These are phyloP conservation scores for Trididemnum nubilum DNA, from an alignment of 23 tunicate species.

Conservation along the genomic window DNA sequence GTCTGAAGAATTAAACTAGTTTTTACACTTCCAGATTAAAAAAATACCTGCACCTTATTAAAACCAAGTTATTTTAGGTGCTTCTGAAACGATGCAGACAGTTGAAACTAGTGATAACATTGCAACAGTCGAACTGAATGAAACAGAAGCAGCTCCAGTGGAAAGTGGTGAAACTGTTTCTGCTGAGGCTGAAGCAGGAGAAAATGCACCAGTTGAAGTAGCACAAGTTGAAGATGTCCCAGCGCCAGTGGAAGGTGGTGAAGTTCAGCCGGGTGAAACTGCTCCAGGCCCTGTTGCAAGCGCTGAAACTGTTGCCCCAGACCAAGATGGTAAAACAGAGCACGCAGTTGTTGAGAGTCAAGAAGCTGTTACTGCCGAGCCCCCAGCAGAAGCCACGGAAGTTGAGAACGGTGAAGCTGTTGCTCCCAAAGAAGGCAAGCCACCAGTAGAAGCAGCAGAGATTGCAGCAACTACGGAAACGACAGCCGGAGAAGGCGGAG, in stretches of 20 bases:
- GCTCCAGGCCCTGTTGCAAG: not conserved
- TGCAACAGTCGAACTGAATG: not conserved
- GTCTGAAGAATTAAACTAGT: not conserved
- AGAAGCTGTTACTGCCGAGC: not conserved
- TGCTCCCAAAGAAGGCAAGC: not conserved
- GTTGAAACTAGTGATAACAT: conserved; percentile 8
- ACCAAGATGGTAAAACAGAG: not conserved
- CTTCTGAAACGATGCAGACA: not conserved
- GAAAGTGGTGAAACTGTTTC: not conserved
- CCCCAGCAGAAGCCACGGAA: not conserved
- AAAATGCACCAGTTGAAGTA: not conserved
- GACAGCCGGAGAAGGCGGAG: not conserved
- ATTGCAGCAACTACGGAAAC: not conserved
- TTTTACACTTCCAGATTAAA: not conserved
- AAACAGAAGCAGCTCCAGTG: not conserved
- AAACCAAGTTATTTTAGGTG: not conserved
- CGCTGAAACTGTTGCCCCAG: not conserved
- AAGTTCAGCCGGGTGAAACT: not conserved
- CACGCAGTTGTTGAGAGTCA: not conserved
- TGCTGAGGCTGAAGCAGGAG: not conserved
- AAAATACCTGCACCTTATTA: not conserved
- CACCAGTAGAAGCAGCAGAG: not conserved
- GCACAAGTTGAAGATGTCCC: not conserved
- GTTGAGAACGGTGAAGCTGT: not conserved
- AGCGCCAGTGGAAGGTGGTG: not conserved